Base-by-base conservation (phyloP, 2,888 invertebrate species). In the Palloptera scutellata region DNA sequence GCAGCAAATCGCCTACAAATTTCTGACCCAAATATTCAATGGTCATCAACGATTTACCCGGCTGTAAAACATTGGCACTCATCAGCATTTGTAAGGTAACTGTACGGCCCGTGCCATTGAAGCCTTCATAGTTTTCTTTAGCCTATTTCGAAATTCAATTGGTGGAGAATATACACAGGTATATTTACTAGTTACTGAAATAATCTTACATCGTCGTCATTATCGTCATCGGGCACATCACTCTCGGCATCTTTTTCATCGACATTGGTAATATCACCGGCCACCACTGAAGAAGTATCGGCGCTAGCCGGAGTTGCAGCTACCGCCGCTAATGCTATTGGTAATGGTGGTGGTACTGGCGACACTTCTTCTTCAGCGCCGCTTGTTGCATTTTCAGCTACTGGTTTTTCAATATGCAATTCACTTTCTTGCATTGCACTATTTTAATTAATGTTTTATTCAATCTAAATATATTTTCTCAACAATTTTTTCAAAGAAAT, bases 21-120 rank as follows among this genome's bases (percentile, higher is more conserved):
- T 91, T 92, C 86, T 95, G 94, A 0, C 96, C 95, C 92, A 96
- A 87, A 86, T 96, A 96, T 83, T 96, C 95, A 77, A 96, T 93
- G 61, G 95, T 92, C 91, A 96, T 92, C 63, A 91, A 88, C 53
- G 92, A 93, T 80, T 90, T 90, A 53, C 95, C 95, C 57, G 95
- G 91, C 78, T 92, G 90, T 70, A 96, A 87, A 80, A 96, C 91
- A 81, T 93, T 92, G 64, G 95, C 95, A 75, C 91, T 89, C 80
- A 96, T 87, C 58, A 96, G 86, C 89, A 94, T 96, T 84, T 93
- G 93, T 71, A 96, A 86, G 11, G 95, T 95, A 15, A 96, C 92
- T 70, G 91, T 91, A 76, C 89, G 87, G 1, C 89, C 89, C 15
- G 89, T 81, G 20, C 84, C 84, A 76, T 83, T 85, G 73, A 80